Evolutionary conservation across 2,113 vertebrate genomes (phyloP).

Genomic region (Gila orcuttii): DNA sequence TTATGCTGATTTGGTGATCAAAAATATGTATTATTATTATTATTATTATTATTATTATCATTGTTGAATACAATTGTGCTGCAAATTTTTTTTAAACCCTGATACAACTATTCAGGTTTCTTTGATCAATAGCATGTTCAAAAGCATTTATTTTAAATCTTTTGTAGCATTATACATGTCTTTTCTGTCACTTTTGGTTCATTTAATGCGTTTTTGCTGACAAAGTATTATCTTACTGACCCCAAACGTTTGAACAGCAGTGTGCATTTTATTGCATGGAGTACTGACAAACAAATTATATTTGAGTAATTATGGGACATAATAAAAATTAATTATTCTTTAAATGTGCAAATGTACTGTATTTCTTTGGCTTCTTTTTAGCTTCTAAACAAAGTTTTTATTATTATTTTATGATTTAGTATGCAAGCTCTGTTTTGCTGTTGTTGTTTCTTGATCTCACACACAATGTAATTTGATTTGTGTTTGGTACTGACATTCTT

Average conservation of each 20-base stretch:
- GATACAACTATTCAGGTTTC: background rate
- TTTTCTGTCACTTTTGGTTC: background rate
- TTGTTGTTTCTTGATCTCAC: background rate
- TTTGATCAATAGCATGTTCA: background rate
- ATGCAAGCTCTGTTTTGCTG: background rate
- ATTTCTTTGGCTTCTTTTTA: background rate
- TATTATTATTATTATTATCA: background rate
- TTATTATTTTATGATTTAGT: background rate
- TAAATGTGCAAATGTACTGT: background rate
- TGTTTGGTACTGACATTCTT: background rate
- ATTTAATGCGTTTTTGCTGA: background rate
- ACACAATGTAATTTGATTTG: background rate
- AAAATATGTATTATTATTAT: background rate
- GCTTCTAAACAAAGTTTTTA: background rate
- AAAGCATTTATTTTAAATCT: background rate
- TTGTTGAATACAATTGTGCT: background rate
- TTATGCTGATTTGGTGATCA: background rate
- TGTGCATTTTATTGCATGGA: background rate
- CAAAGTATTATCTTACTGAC: background rate
- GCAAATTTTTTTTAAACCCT: background rate
- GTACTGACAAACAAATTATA: background rate
- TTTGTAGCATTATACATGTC: background rate
- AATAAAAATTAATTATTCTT: background rate
- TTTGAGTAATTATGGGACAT: background rate
- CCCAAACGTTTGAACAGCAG: background rate